Percentiles rank a stretch among this genome's conserved stretches.
Conservation (phyloP, 2,113 vertebrate species). For the Bos indicus region DNA sequence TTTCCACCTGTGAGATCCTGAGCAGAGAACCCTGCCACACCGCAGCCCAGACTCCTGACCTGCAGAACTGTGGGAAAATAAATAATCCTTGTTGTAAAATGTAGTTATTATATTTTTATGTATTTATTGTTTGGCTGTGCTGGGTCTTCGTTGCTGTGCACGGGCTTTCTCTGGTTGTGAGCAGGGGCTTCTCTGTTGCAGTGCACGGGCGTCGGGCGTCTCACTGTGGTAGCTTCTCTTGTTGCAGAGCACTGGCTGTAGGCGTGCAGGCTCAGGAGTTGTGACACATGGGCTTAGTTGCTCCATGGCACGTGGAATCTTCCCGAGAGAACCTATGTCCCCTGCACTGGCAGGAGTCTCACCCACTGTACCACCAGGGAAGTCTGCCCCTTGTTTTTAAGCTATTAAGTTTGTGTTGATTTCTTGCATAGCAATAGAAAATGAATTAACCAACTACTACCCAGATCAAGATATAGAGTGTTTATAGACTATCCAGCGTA, state of each 20-base stretch:
- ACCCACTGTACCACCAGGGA: background rate
- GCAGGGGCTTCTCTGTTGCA: background rate
- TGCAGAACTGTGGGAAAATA: background rate
- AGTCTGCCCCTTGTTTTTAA: background rate
- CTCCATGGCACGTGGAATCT: background rate
- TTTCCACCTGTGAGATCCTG: background rate
- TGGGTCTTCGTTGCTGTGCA: background rate
- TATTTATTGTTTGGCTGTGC: background rate
- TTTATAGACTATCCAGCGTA: background rate
- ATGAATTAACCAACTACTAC: background rate
- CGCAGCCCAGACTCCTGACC: background rate
- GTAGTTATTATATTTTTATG: background rate
- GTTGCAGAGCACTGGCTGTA: background rate
- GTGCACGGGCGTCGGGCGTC: accelerated
- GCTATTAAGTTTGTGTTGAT: background rate
- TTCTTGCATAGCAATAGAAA: background rate
- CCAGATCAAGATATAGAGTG: background rate
- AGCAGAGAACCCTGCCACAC: background rate
- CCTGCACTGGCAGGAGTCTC: background rate
- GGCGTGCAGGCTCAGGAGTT: background rate
- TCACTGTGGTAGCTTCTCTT: background rate
- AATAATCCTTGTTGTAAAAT: background rate
- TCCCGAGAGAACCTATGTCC: background rate
- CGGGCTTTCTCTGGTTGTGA: background rate
- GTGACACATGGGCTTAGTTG: background rate